Conservation (phyloP, 2,888 invertebrate genomes). For the Rutpela maculata region DNA sequence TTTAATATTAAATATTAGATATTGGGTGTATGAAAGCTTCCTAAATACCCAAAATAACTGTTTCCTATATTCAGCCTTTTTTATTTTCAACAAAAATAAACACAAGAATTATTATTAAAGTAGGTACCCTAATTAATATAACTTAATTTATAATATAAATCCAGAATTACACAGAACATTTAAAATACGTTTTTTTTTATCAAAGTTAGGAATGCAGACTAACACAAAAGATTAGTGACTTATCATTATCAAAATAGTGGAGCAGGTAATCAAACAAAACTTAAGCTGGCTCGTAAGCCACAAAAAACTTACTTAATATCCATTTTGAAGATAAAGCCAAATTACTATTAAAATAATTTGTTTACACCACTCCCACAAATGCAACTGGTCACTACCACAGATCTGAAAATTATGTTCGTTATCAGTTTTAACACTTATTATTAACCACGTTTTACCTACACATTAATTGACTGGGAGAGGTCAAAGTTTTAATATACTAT, state of each 20-base stretch:
- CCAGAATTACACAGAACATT: background rate
- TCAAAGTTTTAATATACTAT: slow-evolving; percentile 27
- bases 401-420: slow-evolving; percentile 28
- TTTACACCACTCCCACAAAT: slow-evolving; percentile 14
- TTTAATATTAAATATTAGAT: too few relatives aligned
- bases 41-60: too few relatives aligned
- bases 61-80: too few relatives aligned
- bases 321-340: background rate
- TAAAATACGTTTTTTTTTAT: background rate
- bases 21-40: too few relatives aligned
- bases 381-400: slow-evolving; percentile 25
- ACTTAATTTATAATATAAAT: too few relatives aligned
- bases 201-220: background rate
- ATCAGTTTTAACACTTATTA: slow-evolving; percentile 3
- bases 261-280: background rate
- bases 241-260: background rate
- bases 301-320: slow-evolving; percentile 25
- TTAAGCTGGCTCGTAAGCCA: background rate
- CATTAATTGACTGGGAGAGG: slow-evolving; percentile 2
- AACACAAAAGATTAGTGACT: background rate
- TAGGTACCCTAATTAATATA: too few relatives aligned
- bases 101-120: too few relatives aligned
- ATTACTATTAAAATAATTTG: background rate
- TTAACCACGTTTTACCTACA: slow-evolving; percentile 19
- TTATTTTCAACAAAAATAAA: too few relatives aligned